These are phyloP conservation scores for Antheraea yamamai DNA, from an alignment of 2,888 invertebrate genomes.

Conservation along the genomic window DNA sequence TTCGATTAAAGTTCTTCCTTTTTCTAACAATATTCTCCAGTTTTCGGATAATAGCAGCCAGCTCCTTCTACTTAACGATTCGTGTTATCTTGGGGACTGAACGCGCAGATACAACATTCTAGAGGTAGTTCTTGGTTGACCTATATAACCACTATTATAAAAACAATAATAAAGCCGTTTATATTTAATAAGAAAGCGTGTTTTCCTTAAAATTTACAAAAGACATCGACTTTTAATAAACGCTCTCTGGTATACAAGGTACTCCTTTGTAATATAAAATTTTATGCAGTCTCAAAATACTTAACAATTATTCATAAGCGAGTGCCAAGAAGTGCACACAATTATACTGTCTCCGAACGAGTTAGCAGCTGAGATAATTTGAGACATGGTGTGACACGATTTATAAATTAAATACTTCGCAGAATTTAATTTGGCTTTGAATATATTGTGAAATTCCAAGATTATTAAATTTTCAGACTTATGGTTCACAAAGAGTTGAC, in stretches of 20 bases:
- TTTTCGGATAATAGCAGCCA: not conserved
- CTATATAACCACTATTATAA: not conserved
- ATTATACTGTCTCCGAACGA: slow-evolving; percentile 13
- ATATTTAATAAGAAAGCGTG: not conserved
- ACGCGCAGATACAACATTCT: not conserved
- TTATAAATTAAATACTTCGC: slow-evolving; percentile 17
- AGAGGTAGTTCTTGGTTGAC: not conserved
- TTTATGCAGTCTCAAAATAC: slow-evolving; percentile 13
- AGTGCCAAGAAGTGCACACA: slow-evolving; percentile 9
- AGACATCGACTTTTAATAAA: not conserved
- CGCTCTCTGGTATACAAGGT: not conserved
- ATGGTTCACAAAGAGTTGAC: not conserved
- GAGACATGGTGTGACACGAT: slow-evolving; percentile 16
- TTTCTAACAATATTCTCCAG: not conserved
- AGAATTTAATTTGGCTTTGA: slow-evolving; percentile 13
- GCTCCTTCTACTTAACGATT: not conserved
- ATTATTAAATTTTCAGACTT: slow-evolving; percentile 1
- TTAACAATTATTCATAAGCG: slow-evolving; percentile 7
- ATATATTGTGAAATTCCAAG: slow-evolving; percentile 9
- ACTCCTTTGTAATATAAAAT: not conserved
- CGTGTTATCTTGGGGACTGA: not conserved
- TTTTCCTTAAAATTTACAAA: not conserved
- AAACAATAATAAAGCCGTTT: not conserved
- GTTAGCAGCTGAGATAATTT: slow-evolving; percentile 13
- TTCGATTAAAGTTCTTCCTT: not conserved